Evolutionary conservation across 2,113 vertebrate species (phyloP).

Genomic region (Dasyornis broadbenti): DNA sequence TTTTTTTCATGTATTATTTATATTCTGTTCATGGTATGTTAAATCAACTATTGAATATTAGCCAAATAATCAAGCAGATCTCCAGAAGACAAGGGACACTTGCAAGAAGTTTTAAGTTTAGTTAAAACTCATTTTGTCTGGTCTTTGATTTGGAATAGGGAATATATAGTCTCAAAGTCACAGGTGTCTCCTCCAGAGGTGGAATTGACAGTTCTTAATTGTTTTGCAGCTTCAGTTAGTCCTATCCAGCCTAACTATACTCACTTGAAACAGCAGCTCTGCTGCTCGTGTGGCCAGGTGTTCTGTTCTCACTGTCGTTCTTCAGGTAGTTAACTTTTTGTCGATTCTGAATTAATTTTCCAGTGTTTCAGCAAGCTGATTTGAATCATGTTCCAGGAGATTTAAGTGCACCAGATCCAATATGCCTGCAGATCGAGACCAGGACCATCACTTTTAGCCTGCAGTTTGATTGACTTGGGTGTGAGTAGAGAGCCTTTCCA

Average conservation of each 20-base stretch:
- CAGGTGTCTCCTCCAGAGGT: not conserved
- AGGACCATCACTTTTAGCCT: not conserved
- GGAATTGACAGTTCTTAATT: not conserved
- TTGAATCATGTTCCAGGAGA: not conserved
- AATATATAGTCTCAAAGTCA: not conserved
- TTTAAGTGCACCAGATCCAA: not conserved
- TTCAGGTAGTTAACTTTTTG: not conserved
- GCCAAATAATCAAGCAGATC: not conserved
- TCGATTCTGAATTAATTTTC: not conserved
- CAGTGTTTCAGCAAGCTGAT: not conserved
- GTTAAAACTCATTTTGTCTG: not conserved
- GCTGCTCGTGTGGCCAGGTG: not conserved
- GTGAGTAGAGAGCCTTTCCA: not conserved
- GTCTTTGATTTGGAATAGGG: not conserved
- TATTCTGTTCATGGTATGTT: not conserved
- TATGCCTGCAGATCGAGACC: not conserved
- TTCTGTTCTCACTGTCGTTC: fast-evolving
- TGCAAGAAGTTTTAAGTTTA: not conserved
- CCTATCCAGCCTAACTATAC: not conserved
- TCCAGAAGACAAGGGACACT: not conserved
- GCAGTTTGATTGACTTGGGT: not conserved
- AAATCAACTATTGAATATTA: not conserved
- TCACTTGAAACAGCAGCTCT: not conserved
- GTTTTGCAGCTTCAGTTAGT: not conserved
- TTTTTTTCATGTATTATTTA: not conserved